Evolutionary conservation across 2,888 invertebrate species (phyloP), one percentile per base, ranked within the genome.

Genomic region (Sphecodes monilicornis): DNA sequence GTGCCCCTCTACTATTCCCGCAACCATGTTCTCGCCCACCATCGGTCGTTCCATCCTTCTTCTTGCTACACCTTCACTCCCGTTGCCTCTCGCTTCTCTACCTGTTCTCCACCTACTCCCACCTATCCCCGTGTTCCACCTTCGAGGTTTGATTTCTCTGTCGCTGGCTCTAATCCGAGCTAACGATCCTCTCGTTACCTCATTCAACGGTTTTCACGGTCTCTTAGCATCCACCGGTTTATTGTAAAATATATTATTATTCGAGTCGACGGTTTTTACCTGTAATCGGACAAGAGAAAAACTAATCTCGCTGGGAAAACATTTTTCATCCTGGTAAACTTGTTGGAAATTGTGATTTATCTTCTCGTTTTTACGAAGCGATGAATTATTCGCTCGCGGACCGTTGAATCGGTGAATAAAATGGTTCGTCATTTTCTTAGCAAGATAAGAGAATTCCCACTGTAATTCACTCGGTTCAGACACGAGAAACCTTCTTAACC

Each of bases 101-200:
- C 73, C 74, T 85, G 29, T 54, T 43, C 26, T 29, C 22, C 69
- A 32, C 29, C 60, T 18, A 60, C 60, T 60, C 29, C 29, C 60
- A 13, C 22, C 66, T 29, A 43, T 71, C 79, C 29, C 57, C 60
- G 75, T n/a, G n/a, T 75, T 70, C 57, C 72, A 54, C 73, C 54
- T 50, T 16, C 39, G 39, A 54, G 8, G 18, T 36, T 68, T n/a
- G 68, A 68, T 68, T 68, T 13, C n/a, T 68, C 68, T 22, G 68
- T 68, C 36, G n/a, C 64, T 36, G 76, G n/a, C 70, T 85, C 85
- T 84, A 84, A 85, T 84, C 74, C 26, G 73, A 57, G 76, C 54
- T 26, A 68, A 54, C 78, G 66, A 74, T 75, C 77, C 43, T 29
- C 16, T n/a, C 36, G 66, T 66, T 60, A n/a, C 26, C 39, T 41